phyloP scores from a whole-genome alignment of 2,888 invertebrate species.

The Mesoligia furuncula region DNA sequence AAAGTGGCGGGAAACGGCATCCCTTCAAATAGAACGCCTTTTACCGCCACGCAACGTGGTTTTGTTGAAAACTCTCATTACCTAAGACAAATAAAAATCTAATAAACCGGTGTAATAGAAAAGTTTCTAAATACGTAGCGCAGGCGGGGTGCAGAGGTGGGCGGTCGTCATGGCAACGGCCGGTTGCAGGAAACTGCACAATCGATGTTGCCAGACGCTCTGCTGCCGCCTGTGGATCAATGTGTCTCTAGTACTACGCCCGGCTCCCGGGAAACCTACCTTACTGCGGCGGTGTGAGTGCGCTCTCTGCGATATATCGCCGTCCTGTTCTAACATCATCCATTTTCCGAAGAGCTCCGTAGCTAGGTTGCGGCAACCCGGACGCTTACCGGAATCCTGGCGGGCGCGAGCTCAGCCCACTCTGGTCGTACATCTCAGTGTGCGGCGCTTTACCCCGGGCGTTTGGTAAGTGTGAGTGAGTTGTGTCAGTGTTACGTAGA shows the following conservation, averaged over 20 bases:
- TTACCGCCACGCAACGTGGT: conserved; percentile 47
- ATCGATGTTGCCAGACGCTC: conserved; percentile 90
- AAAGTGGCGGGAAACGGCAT: conserved; percentile 59
- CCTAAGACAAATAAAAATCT: conserved; percentile 73
- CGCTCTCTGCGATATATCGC: conserved; percentile 64
- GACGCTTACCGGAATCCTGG: conserved; percentile 56
- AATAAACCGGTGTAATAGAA: conserved; percentile 78
- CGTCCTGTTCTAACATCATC: conserved; percentile 71
- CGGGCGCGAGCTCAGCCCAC: conserved; percentile 73
- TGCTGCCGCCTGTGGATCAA: conserved; percentile 86
- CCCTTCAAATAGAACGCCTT: conserved; percentile 30
- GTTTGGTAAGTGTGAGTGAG: conserved; percentile 74
- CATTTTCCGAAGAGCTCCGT: conserved; percentile 72
- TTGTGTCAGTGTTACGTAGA: conserved; percentile 78
- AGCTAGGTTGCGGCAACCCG: conserved; percentile 64
- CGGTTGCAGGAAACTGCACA: conserved; percentile 90
- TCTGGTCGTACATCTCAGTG: conserved; percentile 70
- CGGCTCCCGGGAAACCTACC: conserved; percentile 87
- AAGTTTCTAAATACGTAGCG: conserved; percentile 79
- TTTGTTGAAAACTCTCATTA: conserved; percentile 58
- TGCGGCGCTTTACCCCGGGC: conserved; percentile 82
- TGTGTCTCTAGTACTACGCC: conserved; percentile 91
- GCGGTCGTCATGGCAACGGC: conserved; percentile 84
- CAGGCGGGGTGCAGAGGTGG: conserved; percentile 83
- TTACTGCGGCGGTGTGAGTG: conserved; percentile 75